Conservation (phyloP, 2,888 invertebrate species). For the Anorthoa munda region DNA sequence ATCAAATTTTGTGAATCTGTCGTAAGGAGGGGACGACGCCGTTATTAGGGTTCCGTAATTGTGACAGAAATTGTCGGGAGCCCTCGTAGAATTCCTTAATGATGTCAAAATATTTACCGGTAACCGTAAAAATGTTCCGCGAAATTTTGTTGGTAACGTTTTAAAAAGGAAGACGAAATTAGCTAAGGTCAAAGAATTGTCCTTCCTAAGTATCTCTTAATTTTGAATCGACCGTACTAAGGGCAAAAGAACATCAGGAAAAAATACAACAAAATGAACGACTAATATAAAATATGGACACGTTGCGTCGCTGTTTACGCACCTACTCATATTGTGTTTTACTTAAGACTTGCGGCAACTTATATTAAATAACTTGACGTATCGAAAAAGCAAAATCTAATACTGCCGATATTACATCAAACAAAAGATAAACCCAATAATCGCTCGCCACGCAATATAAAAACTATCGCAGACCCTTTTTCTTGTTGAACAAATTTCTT, state of each 20-base stretch:
- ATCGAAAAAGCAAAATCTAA: constrained; percentile 43
- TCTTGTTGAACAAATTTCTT: constrained; percentile 62
- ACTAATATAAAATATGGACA: background rate
- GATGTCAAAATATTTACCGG: constrained; percentile 57
- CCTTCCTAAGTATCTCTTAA: background rate
- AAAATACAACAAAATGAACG: background rate
- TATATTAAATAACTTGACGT: constrained; percentile 48
- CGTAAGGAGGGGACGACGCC: constrained; percentile 72
- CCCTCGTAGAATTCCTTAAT: constrained; percentile 51
- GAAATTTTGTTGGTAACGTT: constrained; percentile 27
- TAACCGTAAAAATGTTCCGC: constrained; percentile 29
- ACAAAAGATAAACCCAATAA: constrained; percentile 57
- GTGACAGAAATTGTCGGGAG: constrained; percentile 61
- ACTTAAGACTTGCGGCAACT: constrained; percentile 19
- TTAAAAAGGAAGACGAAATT: constrained; percentile 18
- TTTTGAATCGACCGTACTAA: background rate
- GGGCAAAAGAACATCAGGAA: background rate
- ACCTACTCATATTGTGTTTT: constrained; percentile 3
- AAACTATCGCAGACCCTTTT: constrained; percentile 60
- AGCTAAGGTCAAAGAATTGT: constrained; percentile 1
- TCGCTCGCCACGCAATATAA: constrained; percentile 45
- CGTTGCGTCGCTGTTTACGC: background rate
- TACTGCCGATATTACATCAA: constrained; percentile 52
- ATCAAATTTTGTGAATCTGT: constrained; percentile 85
- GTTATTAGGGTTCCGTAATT: constrained; percentile 76